Evolutionary conservation across 2,888 invertebrate species (phyloP).

Genomic region (Cheilosia vulpina): DNA sequence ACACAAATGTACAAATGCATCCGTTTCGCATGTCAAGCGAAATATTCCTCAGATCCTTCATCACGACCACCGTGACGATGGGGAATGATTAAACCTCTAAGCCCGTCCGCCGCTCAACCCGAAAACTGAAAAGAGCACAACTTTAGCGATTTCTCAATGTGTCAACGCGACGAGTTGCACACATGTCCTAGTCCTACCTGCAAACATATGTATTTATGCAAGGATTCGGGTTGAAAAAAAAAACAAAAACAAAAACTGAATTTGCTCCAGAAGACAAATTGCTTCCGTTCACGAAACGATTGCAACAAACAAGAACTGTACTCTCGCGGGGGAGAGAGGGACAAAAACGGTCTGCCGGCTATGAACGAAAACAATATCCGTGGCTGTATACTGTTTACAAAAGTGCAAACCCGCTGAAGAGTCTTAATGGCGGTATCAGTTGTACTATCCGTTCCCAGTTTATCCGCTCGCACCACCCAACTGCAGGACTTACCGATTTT

Average conservation of each 20-base stretch:
- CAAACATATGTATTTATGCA: constrained; percentile 22
- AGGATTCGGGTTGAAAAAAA: constrained; percentile 32
- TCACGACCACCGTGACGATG: constrained; percentile 26
- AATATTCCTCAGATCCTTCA: constrained; percentile 58
- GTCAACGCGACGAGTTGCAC: constrained; percentile 51
- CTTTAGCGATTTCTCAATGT: constrained; percentile 70
- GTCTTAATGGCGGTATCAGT: constrained; percentile 40
- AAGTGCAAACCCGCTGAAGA: constrained; percentile 11
- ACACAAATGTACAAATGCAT: constrained; percentile 25
- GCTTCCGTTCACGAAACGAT: constrained; percentile 72
- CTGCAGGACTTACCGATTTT: constrained; percentile 32
- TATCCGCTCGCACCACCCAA: neutral
- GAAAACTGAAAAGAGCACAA: constrained; percentile 45
- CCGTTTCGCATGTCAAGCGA: constrained; percentile 57
- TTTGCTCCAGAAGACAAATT: constrained; percentile 67
- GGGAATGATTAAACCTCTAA: constrained; percentile 44
- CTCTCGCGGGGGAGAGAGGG: constrained; percentile 29
- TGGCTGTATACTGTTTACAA: constrained; percentile 38
- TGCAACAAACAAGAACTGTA: constrained; percentile 48
- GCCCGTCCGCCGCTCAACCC: constrained; percentile 6
- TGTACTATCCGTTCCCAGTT: constrained; percentile 9
- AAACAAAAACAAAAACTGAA: constrained; percentile 37
- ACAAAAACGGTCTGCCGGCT: constrained; percentile 6
- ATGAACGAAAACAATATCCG: constrained; percentile 53
- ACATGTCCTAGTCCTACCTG: constrained; percentile 17